Conservation (phyloP, 2,797 vertebrate genomes). For the Borostomias antarcticus region DNA sequence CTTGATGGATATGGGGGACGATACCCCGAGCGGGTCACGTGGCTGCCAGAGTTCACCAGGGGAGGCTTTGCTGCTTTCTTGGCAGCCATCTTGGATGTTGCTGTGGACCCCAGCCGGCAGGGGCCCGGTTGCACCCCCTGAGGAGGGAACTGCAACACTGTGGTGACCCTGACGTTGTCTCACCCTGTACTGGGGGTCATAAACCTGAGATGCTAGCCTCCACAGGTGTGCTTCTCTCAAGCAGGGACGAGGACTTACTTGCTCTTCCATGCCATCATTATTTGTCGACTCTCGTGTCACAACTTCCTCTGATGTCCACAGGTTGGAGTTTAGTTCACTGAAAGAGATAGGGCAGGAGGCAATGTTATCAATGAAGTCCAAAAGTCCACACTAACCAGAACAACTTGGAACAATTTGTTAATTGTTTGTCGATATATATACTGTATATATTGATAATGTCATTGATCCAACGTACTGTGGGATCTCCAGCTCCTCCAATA, state of each 20-base stretch:
- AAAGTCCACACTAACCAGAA: no score
- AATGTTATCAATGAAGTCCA: not conserved
- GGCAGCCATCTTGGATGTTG: conserved; percentile 45
- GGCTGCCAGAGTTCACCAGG: conserved; percentile 32
- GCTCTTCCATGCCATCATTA: conserved; percentile 56
- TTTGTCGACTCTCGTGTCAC: conserved; percentile 55
- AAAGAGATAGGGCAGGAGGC: conserved; percentile 38
- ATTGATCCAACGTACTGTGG: conserved; percentile 67
- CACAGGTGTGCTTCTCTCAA: conserved; percentile 45
- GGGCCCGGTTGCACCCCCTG: conserved; percentile 24
- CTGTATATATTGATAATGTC: not conserved
- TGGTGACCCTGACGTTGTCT: conserved; percentile 46
- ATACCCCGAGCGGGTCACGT: conserved; percentile 36
- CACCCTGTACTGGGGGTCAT: conserved; percentile 40
- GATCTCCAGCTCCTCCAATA: conserved; percentile 85
- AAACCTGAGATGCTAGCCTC: conserved; percentile 40
- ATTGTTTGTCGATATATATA: no score
- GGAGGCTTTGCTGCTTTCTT: not conserved
- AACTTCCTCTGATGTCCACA: conserved; percentile 67
- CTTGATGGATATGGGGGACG: conserved; percentile 53
- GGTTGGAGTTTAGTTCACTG: conserved; percentile 72
- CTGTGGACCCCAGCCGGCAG: conserved; percentile 26
- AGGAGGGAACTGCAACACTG: conserved; percentile 37
- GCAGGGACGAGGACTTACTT: conserved; percentile 68
- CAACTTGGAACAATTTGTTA: no score